Evolutionary conservation across 2,888 invertebrate species (phyloP), one percentile per base, ranked within the genome.

Genomic region (Lacanobia oleracea): DNA sequence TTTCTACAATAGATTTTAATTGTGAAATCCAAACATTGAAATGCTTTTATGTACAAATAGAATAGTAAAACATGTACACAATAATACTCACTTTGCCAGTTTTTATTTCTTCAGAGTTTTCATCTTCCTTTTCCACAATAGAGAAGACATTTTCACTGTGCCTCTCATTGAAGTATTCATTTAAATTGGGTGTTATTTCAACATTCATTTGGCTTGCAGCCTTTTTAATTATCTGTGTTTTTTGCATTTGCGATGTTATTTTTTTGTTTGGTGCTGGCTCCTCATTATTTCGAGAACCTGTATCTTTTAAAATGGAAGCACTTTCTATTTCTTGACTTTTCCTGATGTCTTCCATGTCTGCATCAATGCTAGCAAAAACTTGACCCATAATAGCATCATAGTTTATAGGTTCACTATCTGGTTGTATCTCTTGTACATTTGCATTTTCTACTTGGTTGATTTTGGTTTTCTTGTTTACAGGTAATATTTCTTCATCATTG

Each of bases 81-180:
- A 54, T 9, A 9, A 59, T 43, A 76, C 84, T 83, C 85, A 93
- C 93, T 83, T 89, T 82, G 60, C 86, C 83, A 57, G 73, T 81
- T 80, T 79, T 68, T 60, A 69, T 61, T 27, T 67, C 54, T 74
- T 85, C 76, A 40, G 77, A 79, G 67, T 81, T 73, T 63, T 89
- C 87, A 81, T 87, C 86, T 21, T 92, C 90, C 56, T 92, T 92
- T 61, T 93, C 93, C 54, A 88, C 72, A 48, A 91, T 79, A 23
- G 95, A 92, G 88, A 95, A 95, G 21, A 95, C 76, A 88, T 93
- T 95, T 89, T 95, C 95, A 88, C 95, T 95, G 67, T 90, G 88
- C 69, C 92, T 92, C 65, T 89, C 87, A 83, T 87, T 86, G 33
- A 81, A 65, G 60, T 83, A 72, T 43, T 85, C 73, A 75, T 86